These are phyloP conservation scores for Drosophila austrosaltans DNA, from an alignment of 2,888 invertebrate species.

Conservation along the genomic window DNA sequence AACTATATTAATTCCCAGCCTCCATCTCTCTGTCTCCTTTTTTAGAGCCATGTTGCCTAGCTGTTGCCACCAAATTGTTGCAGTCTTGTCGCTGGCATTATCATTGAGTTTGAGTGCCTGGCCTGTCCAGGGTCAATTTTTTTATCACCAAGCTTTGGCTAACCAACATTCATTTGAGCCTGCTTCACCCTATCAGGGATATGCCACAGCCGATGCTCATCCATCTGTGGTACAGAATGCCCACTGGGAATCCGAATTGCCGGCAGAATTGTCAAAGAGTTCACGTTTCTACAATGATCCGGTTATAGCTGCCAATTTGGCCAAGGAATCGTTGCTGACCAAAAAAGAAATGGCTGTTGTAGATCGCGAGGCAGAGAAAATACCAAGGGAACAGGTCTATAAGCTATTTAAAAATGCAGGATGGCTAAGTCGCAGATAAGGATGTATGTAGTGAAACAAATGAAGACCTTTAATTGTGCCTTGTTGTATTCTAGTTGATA, in stretches of 20 bases:
- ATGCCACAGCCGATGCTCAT: constrained; percentile 85
- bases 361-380: constrained; percentile 91
- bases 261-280: constrained; percentile 86
- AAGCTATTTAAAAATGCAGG: constrained; percentile 90
- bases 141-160: constrained; percentile 67
- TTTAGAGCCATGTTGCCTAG: constrained; percentile 55
- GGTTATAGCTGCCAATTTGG: constrained; percentile 88
- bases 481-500: constrained; percentile 71
- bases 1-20: constrained; percentile 43
- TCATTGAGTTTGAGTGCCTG: constrained; percentile 12
- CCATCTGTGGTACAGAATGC: constrained; percentile 90
- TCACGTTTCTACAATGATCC: constrained; percentile 90
- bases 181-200: constrained; percentile 65
- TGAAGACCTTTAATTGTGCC: constrained; percentile 64
- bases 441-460: not conserved
- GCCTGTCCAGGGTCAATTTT: constrained; percentile 67
- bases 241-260: constrained; percentile 89
- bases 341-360: constrained; percentile 91
- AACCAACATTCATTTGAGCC: constrained; percentile 40
- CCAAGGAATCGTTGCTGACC: constrained; percentile 91
- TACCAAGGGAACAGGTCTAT: constrained; percentile 90
- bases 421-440: constrained; percentile 81
- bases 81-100: constrained; percentile 27
- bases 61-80: constrained; percentile 47
- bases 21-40: constrained; percentile 24